A percentile compares a stretch with the other conserved stretches of the same genome.
Evolutionary conservation across 1,140 invertebrate genomes (phyloP).

Genomic region (Platorchestia sp.): DNA sequence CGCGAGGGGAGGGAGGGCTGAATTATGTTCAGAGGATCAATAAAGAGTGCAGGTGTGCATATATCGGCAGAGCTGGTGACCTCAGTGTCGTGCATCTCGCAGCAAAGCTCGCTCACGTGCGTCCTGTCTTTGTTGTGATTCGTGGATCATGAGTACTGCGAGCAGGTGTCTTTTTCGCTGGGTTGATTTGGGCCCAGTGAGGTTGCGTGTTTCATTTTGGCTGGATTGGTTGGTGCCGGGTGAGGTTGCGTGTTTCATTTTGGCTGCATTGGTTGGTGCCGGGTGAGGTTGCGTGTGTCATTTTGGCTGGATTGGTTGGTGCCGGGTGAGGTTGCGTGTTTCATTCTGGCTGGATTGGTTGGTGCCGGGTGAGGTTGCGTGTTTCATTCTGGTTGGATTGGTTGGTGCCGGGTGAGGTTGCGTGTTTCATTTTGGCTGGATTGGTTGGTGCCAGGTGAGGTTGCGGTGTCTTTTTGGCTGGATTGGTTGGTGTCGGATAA

Average conservation of each 20-base stretch:
- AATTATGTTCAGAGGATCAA: background rate
- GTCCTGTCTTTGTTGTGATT: background rate
- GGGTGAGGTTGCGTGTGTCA: background rate
- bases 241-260: no score
- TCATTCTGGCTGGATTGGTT: background rate
- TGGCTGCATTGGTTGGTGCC: no score
- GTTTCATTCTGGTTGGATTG: background rate
- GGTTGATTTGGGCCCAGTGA: no score
- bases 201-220: no score
- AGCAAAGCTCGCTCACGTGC: background rate
- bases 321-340: background rate
- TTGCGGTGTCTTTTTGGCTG: background rate
- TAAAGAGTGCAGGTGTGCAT: constrained; percentile 4
- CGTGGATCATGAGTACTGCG: no score
- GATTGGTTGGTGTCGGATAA: background rate
- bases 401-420: background rate
- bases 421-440: background rate
- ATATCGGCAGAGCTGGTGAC: background rate
- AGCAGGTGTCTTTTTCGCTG: no score
- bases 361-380: background rate
- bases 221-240: no score
- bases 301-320: background rate
- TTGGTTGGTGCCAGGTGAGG: no score
- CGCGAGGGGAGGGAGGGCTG: background rate
- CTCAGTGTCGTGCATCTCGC: background rate